A percentile compares a stretch with the other conserved stretches of the same genome.
Evolutionary conservation across 2,113 vertebrate genomes (phyloP).

Genomic region (Callipepla squamata): DNA sequence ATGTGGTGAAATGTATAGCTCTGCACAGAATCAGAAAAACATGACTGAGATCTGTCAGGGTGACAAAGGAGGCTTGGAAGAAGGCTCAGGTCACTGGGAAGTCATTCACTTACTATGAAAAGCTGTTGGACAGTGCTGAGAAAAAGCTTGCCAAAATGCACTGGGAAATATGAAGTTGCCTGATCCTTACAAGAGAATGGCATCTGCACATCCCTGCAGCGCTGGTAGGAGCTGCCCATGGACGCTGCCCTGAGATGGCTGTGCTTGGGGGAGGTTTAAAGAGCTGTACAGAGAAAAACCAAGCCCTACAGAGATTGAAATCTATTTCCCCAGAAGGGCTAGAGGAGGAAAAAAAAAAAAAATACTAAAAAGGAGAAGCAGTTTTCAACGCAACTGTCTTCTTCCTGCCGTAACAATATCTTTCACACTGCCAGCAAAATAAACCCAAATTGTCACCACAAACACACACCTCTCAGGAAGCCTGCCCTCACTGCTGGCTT

Average conservation of each 20-base stretch:
- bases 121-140: background rate
- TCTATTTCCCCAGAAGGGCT: background rate
- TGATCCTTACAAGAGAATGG: background rate
- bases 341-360: background rate
- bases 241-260: background rate
- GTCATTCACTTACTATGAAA: background rate
- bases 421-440: background rate
- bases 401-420: background rate
- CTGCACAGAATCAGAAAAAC: background rate
- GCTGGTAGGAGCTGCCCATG: background rate
- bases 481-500: constrained; percentile 15
- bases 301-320: background rate
- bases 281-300: background rate
- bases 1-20: background rate
- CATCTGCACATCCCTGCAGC: background rate
- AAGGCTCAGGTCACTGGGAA: background rate
- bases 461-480: constrained; percentile 27
- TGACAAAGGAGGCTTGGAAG: background rate
- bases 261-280: background rate
- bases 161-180: background rate
- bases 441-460: background rate
- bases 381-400: background rate
- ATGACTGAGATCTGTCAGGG: background rate
- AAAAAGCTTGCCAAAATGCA: constrained; percentile 3
- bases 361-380: background rate